Conservation (phyloP, 23 tunicate species). For the Phallusia fumigata region DNA sequence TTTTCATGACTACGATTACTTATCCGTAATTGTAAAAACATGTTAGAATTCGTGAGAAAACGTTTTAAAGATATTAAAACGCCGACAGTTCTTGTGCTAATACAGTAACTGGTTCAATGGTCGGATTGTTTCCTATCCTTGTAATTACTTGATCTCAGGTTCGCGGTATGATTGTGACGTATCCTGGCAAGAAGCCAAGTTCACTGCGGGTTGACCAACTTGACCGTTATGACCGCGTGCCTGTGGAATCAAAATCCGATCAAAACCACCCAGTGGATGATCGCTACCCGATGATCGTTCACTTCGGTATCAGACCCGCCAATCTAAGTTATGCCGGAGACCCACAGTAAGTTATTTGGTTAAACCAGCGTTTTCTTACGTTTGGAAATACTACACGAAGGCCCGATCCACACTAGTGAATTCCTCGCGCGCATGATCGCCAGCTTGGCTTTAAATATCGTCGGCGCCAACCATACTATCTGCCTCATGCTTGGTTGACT, state of each 20-base stretch:
- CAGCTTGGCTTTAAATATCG: too few relatives aligned
- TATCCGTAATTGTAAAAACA: too few relatives aligned
- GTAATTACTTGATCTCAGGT: constrained; percentile 4
- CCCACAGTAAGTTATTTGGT: constrained; percentile 58
- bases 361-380: too few relatives aligned
- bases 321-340: constrained; percentile 97
- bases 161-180: constrained; percentile 93
- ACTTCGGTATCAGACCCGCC: constrained; percentile 98
- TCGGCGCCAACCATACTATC: too few relatives aligned
- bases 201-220: constrained; percentile 89
- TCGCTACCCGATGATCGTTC: constrained; percentile 88
- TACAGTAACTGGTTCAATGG: background rate
- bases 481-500: too few relatives aligned
- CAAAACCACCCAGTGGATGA: constrained; percentile 47
- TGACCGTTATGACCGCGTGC: constrained; percentile 71
- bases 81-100: too few relatives aligned
- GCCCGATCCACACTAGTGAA: too few relatives aligned
- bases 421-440: too few relatives aligned
- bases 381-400: too few relatives aligned
- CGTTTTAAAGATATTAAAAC: too few relatives aligned
- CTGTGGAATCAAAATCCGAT: constrained; percentile 42
- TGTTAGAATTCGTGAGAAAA: too few relatives aligned
- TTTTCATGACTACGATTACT: too few relatives aligned
- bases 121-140: background rate
- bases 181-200: constrained; percentile 93